These are phyloP conservation scores for Antedon mediterranea DNA, from an alignment of 53 echinoderm and acorn worm species.

Conservation along the genomic window DNA sequence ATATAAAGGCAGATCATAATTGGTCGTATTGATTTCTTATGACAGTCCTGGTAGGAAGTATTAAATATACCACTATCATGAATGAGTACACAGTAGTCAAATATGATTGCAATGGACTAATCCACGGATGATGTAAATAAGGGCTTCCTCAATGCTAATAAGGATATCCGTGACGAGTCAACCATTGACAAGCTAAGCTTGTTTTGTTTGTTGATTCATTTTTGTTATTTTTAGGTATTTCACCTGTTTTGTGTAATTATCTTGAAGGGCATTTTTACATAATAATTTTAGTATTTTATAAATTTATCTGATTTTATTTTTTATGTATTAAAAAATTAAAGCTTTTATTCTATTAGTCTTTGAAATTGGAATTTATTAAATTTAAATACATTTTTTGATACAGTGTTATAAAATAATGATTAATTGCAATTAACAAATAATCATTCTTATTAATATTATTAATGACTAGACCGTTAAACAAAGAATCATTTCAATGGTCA, in stretches of 20 bases:
- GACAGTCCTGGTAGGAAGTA: background rate
- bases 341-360: too few species aligned
- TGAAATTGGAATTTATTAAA: too few species aligned
- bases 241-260: background rate
- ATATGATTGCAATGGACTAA: background rate
- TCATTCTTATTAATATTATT: too few species aligned
- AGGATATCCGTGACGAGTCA: slow-evolving; percentile 1
- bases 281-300: background rate
- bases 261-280: background rate
- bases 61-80: background rate
- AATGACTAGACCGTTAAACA: too few species aligned
- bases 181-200: background rate
- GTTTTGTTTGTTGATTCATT: background rate
- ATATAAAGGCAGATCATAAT: too few species aligned
- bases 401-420: too few species aligned
- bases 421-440: too few species aligned
- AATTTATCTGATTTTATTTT: too few species aligned
- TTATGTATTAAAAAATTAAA: too few species aligned
- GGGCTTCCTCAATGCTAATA: background rate
- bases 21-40: too few species aligned
- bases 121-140: background rate
- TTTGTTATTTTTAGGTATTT: background rate
- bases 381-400: too few species aligned
- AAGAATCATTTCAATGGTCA: too few species aligned
- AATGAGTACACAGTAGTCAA: background rate